phyloP scores from a whole-genome alignment of 2,888 invertebrate genomes.

The Lepetodrilus schrolli region DNA sequence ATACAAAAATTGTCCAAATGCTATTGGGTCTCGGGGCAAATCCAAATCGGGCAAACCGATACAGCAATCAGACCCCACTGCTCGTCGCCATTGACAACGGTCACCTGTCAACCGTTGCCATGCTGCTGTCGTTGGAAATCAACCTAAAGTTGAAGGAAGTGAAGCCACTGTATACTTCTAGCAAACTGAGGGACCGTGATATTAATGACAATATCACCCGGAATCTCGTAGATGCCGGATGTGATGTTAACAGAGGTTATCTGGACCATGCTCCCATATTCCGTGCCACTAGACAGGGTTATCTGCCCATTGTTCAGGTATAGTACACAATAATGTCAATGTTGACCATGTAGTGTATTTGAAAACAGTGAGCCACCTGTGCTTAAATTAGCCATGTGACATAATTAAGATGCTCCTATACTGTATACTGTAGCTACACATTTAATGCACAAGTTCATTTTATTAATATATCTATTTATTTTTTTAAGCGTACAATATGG shows the following conservation, averaged over 20 bases:
- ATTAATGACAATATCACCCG: conserved; percentile 37
- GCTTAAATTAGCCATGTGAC: no score
- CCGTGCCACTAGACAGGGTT: conserved; percentile 57
- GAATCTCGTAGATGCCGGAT: conserved; percentile 51
- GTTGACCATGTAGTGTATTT: no score
- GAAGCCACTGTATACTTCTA: conserved; percentile 59
- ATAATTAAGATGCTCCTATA: no score
- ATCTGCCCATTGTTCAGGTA: conserved; percentile 56
- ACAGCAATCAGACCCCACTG: conserved; percentile 81
- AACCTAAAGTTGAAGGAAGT: conserved; percentile 77
- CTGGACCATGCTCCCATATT: conserved; percentile 65
- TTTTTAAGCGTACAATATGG: no score
- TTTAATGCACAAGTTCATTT: no score
- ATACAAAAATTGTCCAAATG: conserved; percentile 90
- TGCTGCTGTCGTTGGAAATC: conserved; percentile 91
- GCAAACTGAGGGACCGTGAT: conserved; percentile 45
- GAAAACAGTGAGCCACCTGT: no score
- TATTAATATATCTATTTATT: no score
- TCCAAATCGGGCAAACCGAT: conserved; percentile 80
- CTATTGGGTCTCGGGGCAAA: conserved; percentile 91
- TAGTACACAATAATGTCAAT: no score
- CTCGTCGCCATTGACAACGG: conserved; percentile 89
- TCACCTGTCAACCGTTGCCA: conserved; percentile 88
- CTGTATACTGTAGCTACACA: no score
- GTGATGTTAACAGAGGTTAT: conserved; percentile 62